Base-by-base conservation (phyloP, 2,797 vertebrate genomes). In the Periparus ater region DNA sequence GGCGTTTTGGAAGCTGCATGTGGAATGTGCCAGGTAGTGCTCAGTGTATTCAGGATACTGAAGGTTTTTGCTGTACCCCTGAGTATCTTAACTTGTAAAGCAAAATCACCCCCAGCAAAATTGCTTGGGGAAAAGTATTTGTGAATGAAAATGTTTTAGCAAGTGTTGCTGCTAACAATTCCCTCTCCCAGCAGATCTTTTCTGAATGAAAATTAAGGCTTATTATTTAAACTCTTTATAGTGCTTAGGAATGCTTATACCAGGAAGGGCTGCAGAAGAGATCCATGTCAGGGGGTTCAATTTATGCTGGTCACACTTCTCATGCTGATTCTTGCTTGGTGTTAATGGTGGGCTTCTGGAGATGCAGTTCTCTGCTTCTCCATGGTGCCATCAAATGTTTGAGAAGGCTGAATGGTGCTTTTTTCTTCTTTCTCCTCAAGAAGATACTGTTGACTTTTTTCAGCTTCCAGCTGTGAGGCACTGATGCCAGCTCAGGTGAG, bases 401-500 rank as follows among this genome's bases (percentile, higher is more conserved):
- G 74, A 87, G 55, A 83, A 92, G 75, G 25, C 58, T 50, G 63
- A 95, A 75, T 65, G 74, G 67, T 95, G 83, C 86, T 93, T 88
- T 95, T 82, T 68, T 30, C 58, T 83, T 71, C 58, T 78, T 92
- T 73, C 48, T 92, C 45, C 23, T 82, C 23, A 66, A 90, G 63
- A 71, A 89, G 58, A 51, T 94, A 45, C 36, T 72, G 13, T 77
- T 85, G 74, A 88, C 34, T 65, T 67, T 42, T 91, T 89, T 91
- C 88, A 89, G 11, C 82, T 60, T 92, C 66, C 74, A 68, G 62
- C 63, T 91, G 70, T 6, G 11, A 85, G 89, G 68, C 71, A 74
- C 68, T 75, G n/a, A 73, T 89, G 57, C 53, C 88, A 42, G 73
- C 65, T 93, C 74, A 91, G 89, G 71, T 91, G 89, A 96, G 60